Percentiles rank a stretch among this genome's conserved stretches.
Evolutionary conservation across 2,888 invertebrate species (phyloP).

Genomic region (Ganaspis brasiliensis): DNA sequence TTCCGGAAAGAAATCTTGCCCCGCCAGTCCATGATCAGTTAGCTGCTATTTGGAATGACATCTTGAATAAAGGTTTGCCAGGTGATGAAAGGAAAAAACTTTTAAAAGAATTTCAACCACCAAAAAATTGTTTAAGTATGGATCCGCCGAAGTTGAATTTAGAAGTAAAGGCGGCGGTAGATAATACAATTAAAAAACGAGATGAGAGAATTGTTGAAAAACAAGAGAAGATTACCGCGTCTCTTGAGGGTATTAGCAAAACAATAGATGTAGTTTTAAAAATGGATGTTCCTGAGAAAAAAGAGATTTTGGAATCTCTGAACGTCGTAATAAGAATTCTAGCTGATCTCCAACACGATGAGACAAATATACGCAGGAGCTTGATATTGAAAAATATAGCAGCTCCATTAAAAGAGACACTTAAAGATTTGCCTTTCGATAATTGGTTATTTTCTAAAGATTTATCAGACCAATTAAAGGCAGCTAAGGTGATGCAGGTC

Average conservation of each 20-base stretch:
- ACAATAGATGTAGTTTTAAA: neutral
- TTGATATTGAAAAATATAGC: slow-evolving; percentile 21
- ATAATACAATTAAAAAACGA: slow-evolving; percentile 1
- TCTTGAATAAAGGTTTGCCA: neutral
- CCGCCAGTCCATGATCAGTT: neutral
- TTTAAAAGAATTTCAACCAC: neutral
- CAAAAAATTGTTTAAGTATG: neutral
- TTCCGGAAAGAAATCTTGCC: slow-evolving; percentile 3
- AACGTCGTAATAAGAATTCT: slow-evolving; percentile 46
- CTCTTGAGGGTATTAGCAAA: slow-evolving; percentile 42
- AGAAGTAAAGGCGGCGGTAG: neutral
- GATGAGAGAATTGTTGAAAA: slow-evolving; percentile 37
- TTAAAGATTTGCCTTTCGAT: too few relatives aligned
- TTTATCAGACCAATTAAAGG: too few relatives aligned
- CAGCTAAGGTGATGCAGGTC: neutral
- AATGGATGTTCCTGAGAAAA: neutral
- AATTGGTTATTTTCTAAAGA: neutral
- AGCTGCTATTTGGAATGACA: slow-evolving; percentile 5
- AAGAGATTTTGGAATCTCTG: slow-evolving; percentile 31
- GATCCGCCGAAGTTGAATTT: neutral
- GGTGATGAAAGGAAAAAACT: slow-evolving; percentile 3
- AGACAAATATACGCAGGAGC: slow-evolving; percentile 43
- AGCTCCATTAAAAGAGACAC: slow-evolving; percentile 4
- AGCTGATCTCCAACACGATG: slow-evolving; percentile 52
- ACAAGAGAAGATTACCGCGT: slow-evolving; percentile 43